phyloP scores from a whole-genome alignment of 2,113 vertebrate genomes.

The Melanerpes formicivorus region DNA sequence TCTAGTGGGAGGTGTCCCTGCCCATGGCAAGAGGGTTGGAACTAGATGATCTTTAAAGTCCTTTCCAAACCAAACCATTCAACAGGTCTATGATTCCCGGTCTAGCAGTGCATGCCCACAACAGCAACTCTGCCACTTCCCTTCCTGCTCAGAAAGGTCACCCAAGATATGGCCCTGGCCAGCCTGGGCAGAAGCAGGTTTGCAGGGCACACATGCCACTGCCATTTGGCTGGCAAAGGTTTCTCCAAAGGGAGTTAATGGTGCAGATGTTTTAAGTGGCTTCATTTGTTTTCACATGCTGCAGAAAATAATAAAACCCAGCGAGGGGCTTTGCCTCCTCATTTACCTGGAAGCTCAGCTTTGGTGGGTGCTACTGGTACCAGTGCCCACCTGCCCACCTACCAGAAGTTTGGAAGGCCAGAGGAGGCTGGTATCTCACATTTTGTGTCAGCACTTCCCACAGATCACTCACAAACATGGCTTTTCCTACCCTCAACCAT shows the following conservation, averaged over 20 bases:
- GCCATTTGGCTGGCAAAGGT: neutral
- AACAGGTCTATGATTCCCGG: too few relatives aligned
- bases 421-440: neutral
- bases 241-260: neutral
- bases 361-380: neutral
- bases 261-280: neutral
- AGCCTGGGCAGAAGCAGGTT: neutral
- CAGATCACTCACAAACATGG: neutral
- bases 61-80: too few relatives aligned
- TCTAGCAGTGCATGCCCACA: too few relatives aligned
- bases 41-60: too few relatives aligned
- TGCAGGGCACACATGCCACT: accelerated
- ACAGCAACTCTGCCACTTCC: neutral
- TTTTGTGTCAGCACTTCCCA: neutral
- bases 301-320: neutral
- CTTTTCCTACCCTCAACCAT: neutral
- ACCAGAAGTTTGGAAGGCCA: accelerated
- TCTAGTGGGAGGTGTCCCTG: too few relatives aligned
- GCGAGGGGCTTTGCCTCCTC: accelerated
- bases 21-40: too few relatives aligned
- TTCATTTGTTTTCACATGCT: neutral
- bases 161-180: neutral
- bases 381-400: neutral
- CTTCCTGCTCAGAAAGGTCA: neutral
- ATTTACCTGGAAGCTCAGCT: accelerated